Base-by-base conservation (phyloP, 2,797 vertebrate species). In the Paedocypris micromegethes region DNA sequence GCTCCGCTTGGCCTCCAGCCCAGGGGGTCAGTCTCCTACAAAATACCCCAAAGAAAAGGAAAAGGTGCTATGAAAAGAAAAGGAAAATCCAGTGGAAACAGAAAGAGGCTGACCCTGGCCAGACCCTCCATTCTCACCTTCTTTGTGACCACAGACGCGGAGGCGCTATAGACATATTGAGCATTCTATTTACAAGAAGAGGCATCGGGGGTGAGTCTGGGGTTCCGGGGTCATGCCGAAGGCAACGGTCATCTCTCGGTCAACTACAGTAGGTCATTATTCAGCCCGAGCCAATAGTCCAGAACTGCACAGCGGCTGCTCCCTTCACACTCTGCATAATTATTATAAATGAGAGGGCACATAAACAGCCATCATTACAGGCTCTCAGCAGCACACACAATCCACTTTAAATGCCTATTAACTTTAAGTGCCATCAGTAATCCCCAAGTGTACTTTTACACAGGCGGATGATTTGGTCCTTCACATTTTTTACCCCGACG, bases 241-340 rank as follows among this genome's bases (percentile, higher is more conserved):
- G 94, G 92, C 95, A 95, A 90, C 93, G 93, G 95, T 96, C 94
- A 96, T 83, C 89, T 82, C 87, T 90, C 93, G 95, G 95, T 97
- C 95, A 96, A 87, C 93, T 93, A 91, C 92, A 93, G 93, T 92
- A 88, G 87, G 88, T 93, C 92, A 93, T 94, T 94, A 92, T 92
- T 94, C 91, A 93, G 88, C 87, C 88, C 88, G 84, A 91, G 90
- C 91, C 94, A 93, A 93, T 95, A 90, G 93, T 88, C 92, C 91
- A 94, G 92, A 95, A 94, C 92, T 73, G 74, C 82, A 62, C 48
- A 53, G 91, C 89, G 81, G 78, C 76, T 83, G 79, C 84, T 68
- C 78, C 83, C 80, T 87, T 76, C 94, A 92, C 91, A 93, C 94
- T 93, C 90, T 90, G 90, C 89, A 89, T 96, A 95, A 97, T 96